phyloP scores from a whole-genome alignment of 2,888 invertebrate species.

The Scaptomyza caliginosa region DNA sequence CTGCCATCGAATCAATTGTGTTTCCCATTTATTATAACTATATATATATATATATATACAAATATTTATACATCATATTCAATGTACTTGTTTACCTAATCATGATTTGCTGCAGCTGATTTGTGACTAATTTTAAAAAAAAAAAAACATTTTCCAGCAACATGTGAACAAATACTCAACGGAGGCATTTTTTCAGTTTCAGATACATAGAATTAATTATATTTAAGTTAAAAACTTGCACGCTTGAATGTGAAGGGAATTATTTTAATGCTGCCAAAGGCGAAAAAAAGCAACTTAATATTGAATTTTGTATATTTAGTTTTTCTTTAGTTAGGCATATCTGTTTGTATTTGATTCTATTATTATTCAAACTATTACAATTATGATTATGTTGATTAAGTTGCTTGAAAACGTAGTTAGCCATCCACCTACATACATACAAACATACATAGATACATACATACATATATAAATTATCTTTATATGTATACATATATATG shows the following conservation, averaged over 20 bases:
- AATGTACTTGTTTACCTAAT: slow-evolving; percentile 44
- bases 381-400: slow-evolving; percentile 58
- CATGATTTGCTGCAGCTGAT: slow-evolving; percentile 38
- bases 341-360: slow-evolving; percentile 44
- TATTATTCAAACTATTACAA: not conserved
- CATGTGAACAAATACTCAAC: slow-evolving; percentile 32
- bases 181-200: slow-evolving; percentile 61
- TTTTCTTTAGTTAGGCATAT: slow-evolving; percentile 17
- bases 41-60: slow-evolving; percentile 21
- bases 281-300: too few relatives aligned
- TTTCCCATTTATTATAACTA: slow-evolving; percentile 28
- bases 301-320: slow-evolving; percentile 40
- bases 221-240: slow-evolving; percentile 52
- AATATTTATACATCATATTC: slow-evolving; percentile 23
- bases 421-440: slow-evolving; percentile 22
- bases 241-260: slow-evolving; percentile 56
- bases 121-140: slow-evolving; percentile 80
- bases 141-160: slow-evolving; percentile 22
- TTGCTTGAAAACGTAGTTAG: slow-evolving; percentile 76
- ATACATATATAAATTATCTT: slow-evolving; percentile 10
- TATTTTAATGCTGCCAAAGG: slow-evolving; percentile 1
- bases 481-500: slow-evolving; percentile 11
- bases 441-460: slow-evolving; percentile 9
- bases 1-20: slow-evolving; percentile 44
- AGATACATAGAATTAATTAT: slow-evolving; percentile 10